Evolutionary conservation across 37 sponge, comb jelly and placozoan species (phyloP).

Genomic region (Halichondria panicea): DNA sequence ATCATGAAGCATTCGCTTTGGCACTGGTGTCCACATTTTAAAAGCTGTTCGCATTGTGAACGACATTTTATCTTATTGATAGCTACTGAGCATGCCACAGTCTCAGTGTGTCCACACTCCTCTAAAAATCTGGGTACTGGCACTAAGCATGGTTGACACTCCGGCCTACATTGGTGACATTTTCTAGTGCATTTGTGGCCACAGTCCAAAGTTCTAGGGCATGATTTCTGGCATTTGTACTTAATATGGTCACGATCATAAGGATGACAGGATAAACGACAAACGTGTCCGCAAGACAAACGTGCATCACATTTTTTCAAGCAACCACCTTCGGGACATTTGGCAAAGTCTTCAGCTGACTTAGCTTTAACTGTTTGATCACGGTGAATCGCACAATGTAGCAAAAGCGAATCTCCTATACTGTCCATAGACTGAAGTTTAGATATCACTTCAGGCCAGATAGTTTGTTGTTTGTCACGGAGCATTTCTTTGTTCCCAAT

Average conservation of each 20-base stretch:
- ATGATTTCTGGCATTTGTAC: constrained; percentile 53
- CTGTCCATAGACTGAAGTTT: constrained; percentile 32
- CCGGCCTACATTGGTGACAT: constrained; percentile 64
- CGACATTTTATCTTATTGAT: constrained; percentile 30
- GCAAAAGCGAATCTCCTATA: constrained; percentile 56
- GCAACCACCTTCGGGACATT: constrained; percentile 88
- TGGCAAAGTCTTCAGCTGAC: constrained; percentile 60
- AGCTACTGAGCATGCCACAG: constrained; percentile 30
- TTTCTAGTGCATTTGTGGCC: constrained; percentile 66
- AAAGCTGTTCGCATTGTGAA: constrained; percentile 41
- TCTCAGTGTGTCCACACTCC: constrained; percentile 55
- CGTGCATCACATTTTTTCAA: constrained; percentile 42
- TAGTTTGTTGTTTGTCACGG: constrained; percentile 32
- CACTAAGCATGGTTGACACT: constrained; percentile 57
- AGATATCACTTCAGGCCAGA: constrained; percentile 70
- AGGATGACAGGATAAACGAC: constrained; percentile 73
- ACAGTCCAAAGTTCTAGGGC: constrained; percentile 54
- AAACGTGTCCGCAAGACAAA: constrained; percentile 78
- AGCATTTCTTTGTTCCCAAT: constrained; percentile 82
- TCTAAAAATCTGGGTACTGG: constrained; percentile 33
- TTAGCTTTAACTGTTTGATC: constrained; percentile 6
- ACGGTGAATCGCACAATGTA: constrained; percentile 80
- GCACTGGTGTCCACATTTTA: constrained; percentile 83
- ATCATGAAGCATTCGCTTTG: constrained; percentile 56
- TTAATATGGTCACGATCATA: constrained; percentile 57